These are phyloP conservation scores for Tenthredo notha DNA, from an alignment of 2,888 invertebrate genomes.

Conservation along the genomic window DNA sequence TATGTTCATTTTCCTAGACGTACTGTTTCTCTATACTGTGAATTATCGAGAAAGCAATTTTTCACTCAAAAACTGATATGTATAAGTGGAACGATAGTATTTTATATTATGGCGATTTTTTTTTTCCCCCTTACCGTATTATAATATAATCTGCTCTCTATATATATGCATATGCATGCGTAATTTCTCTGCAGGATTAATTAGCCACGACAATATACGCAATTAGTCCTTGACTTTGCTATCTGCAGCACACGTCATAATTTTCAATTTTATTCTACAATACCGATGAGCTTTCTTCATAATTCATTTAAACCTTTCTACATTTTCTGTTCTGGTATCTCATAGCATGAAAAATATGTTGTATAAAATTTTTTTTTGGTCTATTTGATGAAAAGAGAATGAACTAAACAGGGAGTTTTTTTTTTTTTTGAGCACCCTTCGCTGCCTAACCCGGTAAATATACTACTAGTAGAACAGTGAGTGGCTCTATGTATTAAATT, in stretches of 20 bases:
- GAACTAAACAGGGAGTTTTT: no score
- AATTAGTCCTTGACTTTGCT: slow-evolving; percentile 27
- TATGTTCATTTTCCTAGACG: no score
- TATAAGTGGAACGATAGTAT: neutral
- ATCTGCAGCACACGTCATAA: neutral
- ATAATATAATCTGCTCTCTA: neutral
- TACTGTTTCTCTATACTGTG: neutral
- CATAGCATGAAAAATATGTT: neutral
- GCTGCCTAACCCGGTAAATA: neutral
- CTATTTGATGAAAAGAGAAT: neutral
- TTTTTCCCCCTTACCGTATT: neutral
- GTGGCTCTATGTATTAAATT: slow-evolving; percentile 21
- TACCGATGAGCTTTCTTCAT: neutral
- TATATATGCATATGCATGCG: neutral
- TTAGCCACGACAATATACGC: slow-evolving; percentile 14
- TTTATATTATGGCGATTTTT: neutral
- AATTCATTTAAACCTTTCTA: neutral
- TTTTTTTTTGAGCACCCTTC: neutral
- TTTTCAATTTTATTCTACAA: neutral
- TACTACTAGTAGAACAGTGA: neutral
- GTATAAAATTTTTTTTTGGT: neutral
- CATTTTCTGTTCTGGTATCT: neutral
- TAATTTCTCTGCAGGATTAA: slow-evolving; percentile 5
- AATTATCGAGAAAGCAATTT: neutral
- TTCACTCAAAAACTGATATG: neutral